Conservation (phyloP, 2,888 invertebrate species). For the Hartigia nigra region DNA sequence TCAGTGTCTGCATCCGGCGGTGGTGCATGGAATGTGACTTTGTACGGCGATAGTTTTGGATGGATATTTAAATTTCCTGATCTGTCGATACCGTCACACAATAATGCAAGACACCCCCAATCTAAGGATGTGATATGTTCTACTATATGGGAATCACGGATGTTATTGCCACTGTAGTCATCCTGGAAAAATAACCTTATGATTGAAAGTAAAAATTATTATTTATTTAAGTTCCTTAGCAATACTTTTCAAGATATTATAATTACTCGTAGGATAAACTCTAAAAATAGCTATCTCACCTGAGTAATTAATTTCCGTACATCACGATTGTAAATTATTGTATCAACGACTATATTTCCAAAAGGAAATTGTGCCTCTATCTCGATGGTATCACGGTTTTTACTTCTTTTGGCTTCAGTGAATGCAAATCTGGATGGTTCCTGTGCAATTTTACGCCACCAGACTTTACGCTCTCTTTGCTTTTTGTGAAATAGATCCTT, state of each 20-base stretch:
- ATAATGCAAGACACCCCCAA: slow-evolving; percentile 58
- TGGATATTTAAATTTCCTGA: slow-evolving; percentile 72
- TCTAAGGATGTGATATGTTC: slow-evolving; percentile 56
- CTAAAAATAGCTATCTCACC: slow-evolving; percentile 25
- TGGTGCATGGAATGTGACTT: slow-evolving; percentile 74
- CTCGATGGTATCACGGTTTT: slow-evolving; percentile 68
- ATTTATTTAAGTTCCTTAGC: slow-evolving; percentile 9
- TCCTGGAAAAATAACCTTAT: slow-evolving; percentile 39
- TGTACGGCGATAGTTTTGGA: slow-evolving; percentile 80
- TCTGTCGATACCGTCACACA: slow-evolving; percentile 52
- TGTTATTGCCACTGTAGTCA: slow-evolving; percentile 28
- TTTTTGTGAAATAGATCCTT: slow-evolving; percentile 79
- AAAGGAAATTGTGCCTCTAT: slow-evolving; percentile 75
- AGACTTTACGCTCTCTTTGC: slow-evolving; percentile 82
- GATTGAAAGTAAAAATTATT: not conserved
- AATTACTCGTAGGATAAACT: not conserved
- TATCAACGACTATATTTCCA: slow-evolving; percentile 74
- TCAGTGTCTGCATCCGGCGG: slow-evolving; percentile 61
- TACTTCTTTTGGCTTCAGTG: slow-evolving; percentile 69
- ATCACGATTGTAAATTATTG: slow-evolving; percentile 60
- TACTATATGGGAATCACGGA: slow-evolving; percentile 44
- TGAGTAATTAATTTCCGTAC: slow-evolving; percentile 43
- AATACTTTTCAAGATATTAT: not conserved
- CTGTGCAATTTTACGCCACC: slow-evolving; percentile 83
- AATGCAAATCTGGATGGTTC: slow-evolving; percentile 76